phyloP scores from a whole-genome alignment of 2,888 invertebrate species.

The Drosophila recens region DNA sequence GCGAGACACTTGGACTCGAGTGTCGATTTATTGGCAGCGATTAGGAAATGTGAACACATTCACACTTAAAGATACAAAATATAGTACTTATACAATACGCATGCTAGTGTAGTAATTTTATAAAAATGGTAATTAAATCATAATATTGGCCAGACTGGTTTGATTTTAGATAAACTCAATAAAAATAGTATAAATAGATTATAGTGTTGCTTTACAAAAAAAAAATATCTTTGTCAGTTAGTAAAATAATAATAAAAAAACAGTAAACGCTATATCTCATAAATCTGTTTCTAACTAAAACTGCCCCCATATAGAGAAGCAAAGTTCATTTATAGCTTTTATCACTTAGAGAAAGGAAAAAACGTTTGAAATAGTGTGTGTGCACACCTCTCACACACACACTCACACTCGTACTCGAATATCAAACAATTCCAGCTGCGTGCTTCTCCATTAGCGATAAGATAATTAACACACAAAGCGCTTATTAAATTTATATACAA shows the following conservation, averaged over 20 bases:
- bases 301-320: constrained; percentile 17
- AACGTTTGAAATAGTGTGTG: background rate
- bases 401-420: background rate
- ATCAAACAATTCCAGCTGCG: constrained; percentile 39
- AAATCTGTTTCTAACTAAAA: constrained; percentile 18
- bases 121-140: constrained; percentile 11
- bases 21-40: constrained; percentile 76
- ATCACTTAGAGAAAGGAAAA: constrained; percentile 16
- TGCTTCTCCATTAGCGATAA: constrained; percentile 71
- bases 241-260: constrained; percentile 2
- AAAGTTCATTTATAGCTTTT: constrained; percentile 34
- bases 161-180: background rate
- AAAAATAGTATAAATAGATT: background rate
- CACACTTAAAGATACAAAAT: constrained; percentile 2
- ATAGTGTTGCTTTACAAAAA: background rate
- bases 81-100: background rate
- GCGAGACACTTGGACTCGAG: constrained; percentile 72
- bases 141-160: background rate
- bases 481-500: constrained; percentile 62
- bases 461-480: constrained; percentile 76
- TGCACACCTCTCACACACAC: background rate
- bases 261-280: constrained; percentile 9
- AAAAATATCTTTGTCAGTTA: background rate
- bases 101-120: constrained; percentile 1
- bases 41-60: constrained; percentile 46